Conservation (phyloP, 64 coral and sea anemone genomes). For the Pachyseris speciosa region DNA sequence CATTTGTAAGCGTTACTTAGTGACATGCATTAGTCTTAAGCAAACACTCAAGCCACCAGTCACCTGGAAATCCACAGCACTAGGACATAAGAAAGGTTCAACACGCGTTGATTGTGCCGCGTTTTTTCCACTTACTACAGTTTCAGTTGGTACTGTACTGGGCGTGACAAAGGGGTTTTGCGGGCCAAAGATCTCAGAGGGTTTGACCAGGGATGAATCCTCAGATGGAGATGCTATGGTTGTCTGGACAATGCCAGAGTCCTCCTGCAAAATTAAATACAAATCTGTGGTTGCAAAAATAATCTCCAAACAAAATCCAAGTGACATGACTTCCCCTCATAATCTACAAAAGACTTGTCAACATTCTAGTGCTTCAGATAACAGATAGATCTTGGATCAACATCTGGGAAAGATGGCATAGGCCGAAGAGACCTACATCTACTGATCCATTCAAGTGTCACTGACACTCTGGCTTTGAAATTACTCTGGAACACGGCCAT, state of each 20-base stretch:
- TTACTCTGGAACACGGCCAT: too few relatives aligned
- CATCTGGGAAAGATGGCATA: too few relatives aligned
- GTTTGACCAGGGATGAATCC: constrained; percentile 77
- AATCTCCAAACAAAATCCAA: too few relatives aligned
- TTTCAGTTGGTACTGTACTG: constrained; percentile 39
- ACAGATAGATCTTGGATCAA: too few relatives aligned
- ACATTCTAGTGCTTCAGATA: too few relatives aligned
- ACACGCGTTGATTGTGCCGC: constrained; percentile 68
- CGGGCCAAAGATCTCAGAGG: constrained; percentile 84
- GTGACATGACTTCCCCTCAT: too few relatives aligned
- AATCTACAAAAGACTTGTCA: too few relatives aligned
- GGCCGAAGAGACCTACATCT: too few relatives aligned
- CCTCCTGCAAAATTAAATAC: constrained; percentile 87
- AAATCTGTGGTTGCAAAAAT: too few relatives aligned
- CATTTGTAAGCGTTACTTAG: constrained; percentile 48
- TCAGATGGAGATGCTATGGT: constrained; percentile 58
- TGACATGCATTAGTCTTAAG: constrained; percentile 39
- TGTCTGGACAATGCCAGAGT: constrained; percentile 81
- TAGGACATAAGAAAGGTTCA: constrained; percentile 82
- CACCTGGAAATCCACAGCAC: constrained; percentile 85
- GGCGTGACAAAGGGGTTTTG: constrained; percentile 82
- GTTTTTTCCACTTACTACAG: constrained; percentile 80
- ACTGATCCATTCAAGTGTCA: too few relatives aligned
- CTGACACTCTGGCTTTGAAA: too few relatives aligned
- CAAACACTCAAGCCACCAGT: constrained; percentile 57